Conservation (phyloP, 2,113 vertebrate genomes). For the Megaceryle torquata region DNA sequence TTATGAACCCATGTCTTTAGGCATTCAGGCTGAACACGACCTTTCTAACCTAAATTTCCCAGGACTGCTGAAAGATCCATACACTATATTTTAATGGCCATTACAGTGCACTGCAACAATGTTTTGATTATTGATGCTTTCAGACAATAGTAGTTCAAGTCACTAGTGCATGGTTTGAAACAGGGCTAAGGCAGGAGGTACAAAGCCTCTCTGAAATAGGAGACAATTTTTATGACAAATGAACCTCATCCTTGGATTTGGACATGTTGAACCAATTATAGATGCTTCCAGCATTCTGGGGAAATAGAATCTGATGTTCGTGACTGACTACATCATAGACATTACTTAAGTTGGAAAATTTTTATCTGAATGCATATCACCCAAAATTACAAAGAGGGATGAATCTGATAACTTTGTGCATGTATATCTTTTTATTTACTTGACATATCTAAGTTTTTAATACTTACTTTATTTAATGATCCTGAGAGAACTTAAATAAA, state of each 20-base stretch:
- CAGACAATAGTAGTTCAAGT: background rate
- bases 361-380: background rate
- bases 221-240: background rate
- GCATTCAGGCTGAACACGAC: conserved; percentile 32
- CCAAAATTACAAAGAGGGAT: background rate
- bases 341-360: background rate
- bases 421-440: background rate
- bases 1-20: conserved; percentile 31
- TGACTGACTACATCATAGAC: background rate
- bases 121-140: conserved; percentile 32
- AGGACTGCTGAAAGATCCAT: conserved; percentile 19
- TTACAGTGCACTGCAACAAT: background rate
- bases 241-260: background rate
- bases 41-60: conserved; percentile 40
- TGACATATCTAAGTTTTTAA: background rate
- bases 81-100: conserved; percentile 22
- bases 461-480: background rate
- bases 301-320: background rate
- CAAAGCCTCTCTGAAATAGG: background rate
- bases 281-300: background rate
- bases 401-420: background rate
- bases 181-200: background rate
- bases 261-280: background rate
- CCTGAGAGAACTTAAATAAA: background rate
- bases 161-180: background rate